Percentiles rank a stretch among this genome's conserved stretches.
phyloP scores from a whole-genome alignment of 2,113 vertebrate genomes.

The Trichechus manatus region DNA sequence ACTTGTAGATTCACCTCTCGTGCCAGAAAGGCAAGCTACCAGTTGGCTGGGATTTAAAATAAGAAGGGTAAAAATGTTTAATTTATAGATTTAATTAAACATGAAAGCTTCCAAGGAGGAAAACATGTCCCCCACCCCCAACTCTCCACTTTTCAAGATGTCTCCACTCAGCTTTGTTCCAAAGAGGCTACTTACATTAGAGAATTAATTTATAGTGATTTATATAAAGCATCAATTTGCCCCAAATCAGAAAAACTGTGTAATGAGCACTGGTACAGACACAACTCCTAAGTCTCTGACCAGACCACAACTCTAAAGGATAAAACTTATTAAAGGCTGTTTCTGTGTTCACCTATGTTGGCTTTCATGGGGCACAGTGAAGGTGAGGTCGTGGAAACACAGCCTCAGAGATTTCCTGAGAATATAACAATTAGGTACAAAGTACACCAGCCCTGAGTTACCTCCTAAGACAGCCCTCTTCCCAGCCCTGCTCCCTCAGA shows the following conservation, averaged over 20 bases:
- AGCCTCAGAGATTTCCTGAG: neutral
- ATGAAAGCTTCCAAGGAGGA: constrained; percentile 67
- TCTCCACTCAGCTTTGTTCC: neutral
- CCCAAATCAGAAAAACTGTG: constrained; percentile 43
- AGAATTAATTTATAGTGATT: constrained; percentile 43
- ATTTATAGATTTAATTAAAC: constrained; percentile 80
- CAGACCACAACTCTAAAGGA: neutral
- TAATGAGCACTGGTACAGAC: neutral
- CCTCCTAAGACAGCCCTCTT: constrained; percentile 23
- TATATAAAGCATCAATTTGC: neutral
- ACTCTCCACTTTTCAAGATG: neutral
- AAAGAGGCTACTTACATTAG: neutral
- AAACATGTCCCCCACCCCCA: neutral
- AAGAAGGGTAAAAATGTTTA: constrained; percentile 63
- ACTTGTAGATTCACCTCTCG: constrained; percentile 50
- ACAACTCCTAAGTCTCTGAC: neutral
- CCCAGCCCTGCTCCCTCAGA: neutral
- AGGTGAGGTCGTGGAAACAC: constrained; percentile 40
- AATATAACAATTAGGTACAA: neutral
- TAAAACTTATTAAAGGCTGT: neutral
- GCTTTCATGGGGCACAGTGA: neutral
- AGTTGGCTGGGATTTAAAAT: constrained; percentile 70
- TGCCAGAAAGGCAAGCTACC: constrained; percentile 64
- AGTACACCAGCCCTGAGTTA: neutral
- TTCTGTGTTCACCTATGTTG: neutral